Evolutionary conservation across 2,888 invertebrate genomes (phyloP), one percentile per base, ranked within the genome.

Genomic region (Amblyjoppa proteus): DNA sequence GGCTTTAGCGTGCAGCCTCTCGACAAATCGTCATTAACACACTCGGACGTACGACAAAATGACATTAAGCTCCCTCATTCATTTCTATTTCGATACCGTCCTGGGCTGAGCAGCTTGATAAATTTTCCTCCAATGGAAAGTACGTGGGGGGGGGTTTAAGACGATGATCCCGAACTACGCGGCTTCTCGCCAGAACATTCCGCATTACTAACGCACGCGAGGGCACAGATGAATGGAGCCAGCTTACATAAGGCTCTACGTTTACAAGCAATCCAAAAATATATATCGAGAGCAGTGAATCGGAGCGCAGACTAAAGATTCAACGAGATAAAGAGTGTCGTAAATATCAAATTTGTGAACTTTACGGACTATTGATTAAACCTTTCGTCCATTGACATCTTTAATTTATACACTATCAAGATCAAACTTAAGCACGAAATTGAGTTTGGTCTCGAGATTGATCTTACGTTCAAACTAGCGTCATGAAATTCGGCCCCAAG

Each of bases 201-300:
- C 13, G 5, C 51, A 16, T 51, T 9, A 7, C 53, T 20, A 13
- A 20, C 79, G 31, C 28, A 45, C 49, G 20, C 25, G 31, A 56
- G 11, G 16, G 11, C 4, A 45, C 38, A 68, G 64, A 84, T 73
- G 75, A 81, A 84, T 73, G 76, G 51, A 77, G 49, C 11, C 45
- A 41, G 61, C 73, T 84, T 78, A 78, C 69, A 58, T 84, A 81
- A 84, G 77, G 69, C 56, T 25, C 69, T 9, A 45, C 20, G 77
- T 74, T 84, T 81, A 84, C 81, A 78, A 84, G 77, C 84, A 81
- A 74, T 81, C 81, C 73, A 73, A 78, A 84, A 84, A 84, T 84
- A 84, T 78, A 58, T 78, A 58, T 58, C 78, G 64, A 53, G 81
- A 74, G 61, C 78, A 74, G 77, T 78, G 74, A 69, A 78, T 78